These are phyloP conservation scores for Cyprinodon tularosa DNA, from an alignment of 2,113 vertebrate species.

Conservation along the genomic window DNA sequence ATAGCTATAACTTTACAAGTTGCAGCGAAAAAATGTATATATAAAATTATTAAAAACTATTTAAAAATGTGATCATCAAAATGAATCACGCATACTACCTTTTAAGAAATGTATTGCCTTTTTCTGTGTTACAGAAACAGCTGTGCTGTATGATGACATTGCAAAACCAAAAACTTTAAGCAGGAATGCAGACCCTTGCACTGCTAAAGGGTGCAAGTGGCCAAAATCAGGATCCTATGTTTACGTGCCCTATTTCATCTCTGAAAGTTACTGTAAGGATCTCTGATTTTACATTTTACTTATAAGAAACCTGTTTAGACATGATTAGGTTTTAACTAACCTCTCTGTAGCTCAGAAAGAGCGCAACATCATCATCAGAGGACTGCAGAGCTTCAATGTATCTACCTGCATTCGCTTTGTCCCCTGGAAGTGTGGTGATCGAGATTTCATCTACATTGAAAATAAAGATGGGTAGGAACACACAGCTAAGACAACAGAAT, in stretches of 20 bases:
- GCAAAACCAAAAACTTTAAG: background rate
- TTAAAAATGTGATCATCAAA: no score
- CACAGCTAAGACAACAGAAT: background rate
- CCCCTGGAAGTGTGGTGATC: rapidly evolving
- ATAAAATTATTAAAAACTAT: background rate
- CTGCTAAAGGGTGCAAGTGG: conserved; percentile 9
- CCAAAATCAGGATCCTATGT: background rate
- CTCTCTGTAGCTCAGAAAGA: background rate
- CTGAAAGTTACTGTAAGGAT: background rate
- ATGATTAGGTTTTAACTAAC: background rate
- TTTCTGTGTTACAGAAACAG: background rate
- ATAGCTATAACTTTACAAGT: background rate
- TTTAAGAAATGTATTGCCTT: background rate
- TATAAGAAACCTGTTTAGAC: background rate
- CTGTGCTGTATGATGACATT: conserved; percentile 1
- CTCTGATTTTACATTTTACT: background rate
- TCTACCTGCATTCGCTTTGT: conserved; percentile 61
- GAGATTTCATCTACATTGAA: conserved; percentile 34
- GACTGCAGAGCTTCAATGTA: conserved; percentile 17
- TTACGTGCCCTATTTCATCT: conserved; percentile 2
- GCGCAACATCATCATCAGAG: conserved; percentile 8
- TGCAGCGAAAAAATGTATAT: background rate
- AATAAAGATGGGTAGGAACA: conserved; percentile 43
- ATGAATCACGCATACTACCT: background rate
- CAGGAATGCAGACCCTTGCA: conserved; percentile 14